These are phyloP conservation scores for Balaenoptera acutorostrata DNA, from an alignment of 2,113 vertebrate genomes.

Conservation along the genomic window DNA sequence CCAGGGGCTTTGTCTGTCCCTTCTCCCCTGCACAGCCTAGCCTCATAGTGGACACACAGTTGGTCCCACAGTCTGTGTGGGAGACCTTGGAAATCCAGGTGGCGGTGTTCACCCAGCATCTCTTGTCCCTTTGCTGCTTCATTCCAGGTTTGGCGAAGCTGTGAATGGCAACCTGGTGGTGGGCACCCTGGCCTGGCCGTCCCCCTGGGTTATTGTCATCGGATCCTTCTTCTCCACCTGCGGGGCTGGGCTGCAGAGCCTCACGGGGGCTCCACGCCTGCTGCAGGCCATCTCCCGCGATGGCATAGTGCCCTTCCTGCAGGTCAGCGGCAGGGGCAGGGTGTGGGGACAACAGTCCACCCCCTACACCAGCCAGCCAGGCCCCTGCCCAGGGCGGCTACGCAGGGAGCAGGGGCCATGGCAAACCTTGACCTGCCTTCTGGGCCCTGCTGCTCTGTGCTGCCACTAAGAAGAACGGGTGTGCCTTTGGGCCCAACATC, in stretches of 20 bases:
- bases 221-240: slow-evolving; percentile 98
- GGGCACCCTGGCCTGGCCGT: slow-evolving; percentile 95
- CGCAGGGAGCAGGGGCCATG: neutral
- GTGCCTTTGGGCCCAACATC: neutral
- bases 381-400: neutral
- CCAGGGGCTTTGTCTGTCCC: neutral
- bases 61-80: neutral
- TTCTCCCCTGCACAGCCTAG: neutral
- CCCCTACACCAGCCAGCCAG: neutral
- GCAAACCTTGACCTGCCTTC: neutral
- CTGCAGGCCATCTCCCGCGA: slow-evolving; percentile 96
- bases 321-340: slow-evolving; percentile 80
- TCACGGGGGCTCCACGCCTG: slow-evolving; percentile 95
- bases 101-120: accelerated
- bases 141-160: slow-evolving; percentile 92
- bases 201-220: slow-evolving; percentile 97
- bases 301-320: slow-evolving; percentile 94
- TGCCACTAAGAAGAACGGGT: neutral
- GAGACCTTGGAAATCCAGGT: neutral
- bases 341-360: neutral
- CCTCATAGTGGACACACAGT: accelerated
- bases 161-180: slow-evolving; percentile 97
- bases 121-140: neutral
- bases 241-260: slow-evolving; percentile 94
- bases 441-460: neutral